Evolutionary conservation across 2,113 vertebrate species (phyloP).

Genomic region (Ahaetulla prasina): DNA sequence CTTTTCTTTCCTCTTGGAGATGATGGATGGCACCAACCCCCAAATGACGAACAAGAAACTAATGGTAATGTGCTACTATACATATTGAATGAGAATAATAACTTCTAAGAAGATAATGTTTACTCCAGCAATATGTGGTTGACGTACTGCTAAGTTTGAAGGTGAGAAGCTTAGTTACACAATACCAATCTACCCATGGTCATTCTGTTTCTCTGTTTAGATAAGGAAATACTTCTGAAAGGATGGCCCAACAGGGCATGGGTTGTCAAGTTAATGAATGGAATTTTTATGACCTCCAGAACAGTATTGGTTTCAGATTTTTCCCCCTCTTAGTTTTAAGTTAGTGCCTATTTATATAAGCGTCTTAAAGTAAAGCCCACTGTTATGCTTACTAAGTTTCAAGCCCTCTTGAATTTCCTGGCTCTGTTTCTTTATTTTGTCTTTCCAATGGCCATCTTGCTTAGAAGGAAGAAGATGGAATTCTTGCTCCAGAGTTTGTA

Average conservation of each 20-base stretch:
- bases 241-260: neutral
- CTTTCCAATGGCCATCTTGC: neutral
- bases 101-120: neutral
- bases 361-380: neutral
- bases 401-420: neutral
- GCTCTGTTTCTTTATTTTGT: constrained; percentile 2
- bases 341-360: neutral
- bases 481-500: neutral
- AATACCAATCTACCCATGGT: neutral
- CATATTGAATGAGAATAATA: neutral
- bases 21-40: neutral
- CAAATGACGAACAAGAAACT: neutral
- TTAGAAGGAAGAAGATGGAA: neutral
- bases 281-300: no score
- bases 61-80: neutral
- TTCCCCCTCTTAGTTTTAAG: neutral
- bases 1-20: neutral
- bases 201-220: neutral
- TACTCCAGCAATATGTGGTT: neutral
- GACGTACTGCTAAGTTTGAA: neutral
- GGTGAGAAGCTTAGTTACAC: neutral
- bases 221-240: neutral
- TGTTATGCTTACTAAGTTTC: neutral
- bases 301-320: neutral
- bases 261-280: neutral